These are phyloP conservation scores for Mesochorus sp. DNA, from an alignment of 2,888 invertebrate genomes.

Conservation along the genomic window DNA sequence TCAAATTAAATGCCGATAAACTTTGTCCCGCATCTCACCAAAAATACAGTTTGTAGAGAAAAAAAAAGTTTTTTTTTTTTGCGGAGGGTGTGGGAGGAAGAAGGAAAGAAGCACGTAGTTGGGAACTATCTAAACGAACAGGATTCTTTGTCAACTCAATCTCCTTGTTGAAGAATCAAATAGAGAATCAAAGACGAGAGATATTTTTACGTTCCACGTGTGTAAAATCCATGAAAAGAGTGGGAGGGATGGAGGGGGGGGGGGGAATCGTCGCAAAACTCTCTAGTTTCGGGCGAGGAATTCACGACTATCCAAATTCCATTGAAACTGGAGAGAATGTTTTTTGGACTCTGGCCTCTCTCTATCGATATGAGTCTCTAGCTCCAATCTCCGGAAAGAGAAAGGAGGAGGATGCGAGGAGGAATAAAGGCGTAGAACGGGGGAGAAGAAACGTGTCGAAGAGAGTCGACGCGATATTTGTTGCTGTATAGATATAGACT, in stretches of 20 bases:
- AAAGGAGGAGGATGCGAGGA: constrained; percentile 17
- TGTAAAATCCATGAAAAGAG: too few relatives aligned
- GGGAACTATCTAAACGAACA: constrained; percentile 21
- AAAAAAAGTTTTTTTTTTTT: constrained; percentile 1
- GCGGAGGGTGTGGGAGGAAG: not conserved
- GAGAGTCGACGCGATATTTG: constrained; percentile 29
- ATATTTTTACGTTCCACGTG: too few relatives aligned
- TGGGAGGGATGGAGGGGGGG: not conserved
- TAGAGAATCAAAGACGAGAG: not conserved
- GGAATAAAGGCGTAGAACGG: constrained; percentile 9
- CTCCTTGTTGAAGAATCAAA: constrained; percentile 29
- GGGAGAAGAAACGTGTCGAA: constrained; percentile 20
- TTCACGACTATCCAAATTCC: constrained; percentile 55
- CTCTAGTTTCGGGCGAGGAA: constrained; percentile 45
- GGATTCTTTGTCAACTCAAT: constrained; percentile 49
- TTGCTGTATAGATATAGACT: not conserved
- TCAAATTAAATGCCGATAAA: too few relatives aligned
- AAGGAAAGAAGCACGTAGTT: constrained; percentile 21
- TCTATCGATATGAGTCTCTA: not conserved
- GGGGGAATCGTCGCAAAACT: constrained; percentile 35
- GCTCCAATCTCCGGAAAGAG: constrained; percentile 12
- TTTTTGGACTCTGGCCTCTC: constrained; percentile 25
- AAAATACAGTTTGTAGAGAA: too few relatives aligned
- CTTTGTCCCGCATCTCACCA: too few relatives aligned
- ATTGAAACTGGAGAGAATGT: constrained; percentile 44